phyloP scores from a whole-genome alignment of 2,113 vertebrate species.

The Chaetops frenatus region DNA sequence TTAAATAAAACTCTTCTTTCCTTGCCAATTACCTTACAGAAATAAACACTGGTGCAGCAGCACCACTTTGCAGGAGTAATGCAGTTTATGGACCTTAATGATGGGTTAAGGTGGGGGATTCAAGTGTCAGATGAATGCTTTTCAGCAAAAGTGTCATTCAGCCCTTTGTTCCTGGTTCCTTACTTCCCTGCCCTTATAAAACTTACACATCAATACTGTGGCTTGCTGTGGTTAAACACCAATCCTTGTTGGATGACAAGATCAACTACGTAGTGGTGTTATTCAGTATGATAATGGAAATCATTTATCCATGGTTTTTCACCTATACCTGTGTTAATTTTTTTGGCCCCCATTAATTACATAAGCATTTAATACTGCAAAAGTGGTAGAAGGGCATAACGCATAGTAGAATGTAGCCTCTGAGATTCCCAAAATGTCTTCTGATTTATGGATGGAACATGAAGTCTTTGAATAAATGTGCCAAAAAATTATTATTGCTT shows the following conservation, averaged over 20 bases:
- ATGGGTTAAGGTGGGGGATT: neutral
- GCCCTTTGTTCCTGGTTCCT: neutral
- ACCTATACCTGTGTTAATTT: neutral
- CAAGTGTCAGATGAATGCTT: neutral
- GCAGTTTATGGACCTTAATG: neutral
- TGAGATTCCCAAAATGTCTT: neutral
- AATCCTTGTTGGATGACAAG: neutral
- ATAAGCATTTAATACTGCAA: neutral
- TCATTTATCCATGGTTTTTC: neutral
- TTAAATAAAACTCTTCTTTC: neutral
- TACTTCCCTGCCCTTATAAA: neutral
- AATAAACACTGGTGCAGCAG: neutral
- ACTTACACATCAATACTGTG: neutral
- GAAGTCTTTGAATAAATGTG: neutral
- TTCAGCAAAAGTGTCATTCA: neutral
- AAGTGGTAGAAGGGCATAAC: neutral
- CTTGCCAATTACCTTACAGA: slow-evolving; percentile 1
- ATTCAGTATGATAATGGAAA: neutral
- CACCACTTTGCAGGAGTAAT: neutral
- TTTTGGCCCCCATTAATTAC: neutral
- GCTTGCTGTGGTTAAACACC: neutral
- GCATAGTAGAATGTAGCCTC: neutral
- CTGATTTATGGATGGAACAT: neutral
- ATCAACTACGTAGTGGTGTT: neutral
- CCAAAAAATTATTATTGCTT: neutral